Percentiles rank a stretch among this genome's conserved stretches.
Evolutionary conservation across 2,888 invertebrate species (phyloP).

Genomic region (Clepsis dumicolana): DNA sequence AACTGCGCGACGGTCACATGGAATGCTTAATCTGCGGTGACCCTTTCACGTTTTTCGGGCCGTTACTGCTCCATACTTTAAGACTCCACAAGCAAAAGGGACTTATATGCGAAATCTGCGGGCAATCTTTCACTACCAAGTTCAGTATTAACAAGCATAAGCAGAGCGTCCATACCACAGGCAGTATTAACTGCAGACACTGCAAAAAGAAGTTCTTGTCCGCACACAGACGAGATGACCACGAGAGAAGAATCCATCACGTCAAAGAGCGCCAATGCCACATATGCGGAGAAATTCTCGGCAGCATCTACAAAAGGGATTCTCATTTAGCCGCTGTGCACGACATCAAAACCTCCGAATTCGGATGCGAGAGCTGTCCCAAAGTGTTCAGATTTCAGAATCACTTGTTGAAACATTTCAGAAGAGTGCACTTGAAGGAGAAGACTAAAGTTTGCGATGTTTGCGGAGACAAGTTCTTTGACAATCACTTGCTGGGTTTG

Average conservation of each 20-base stretch:
- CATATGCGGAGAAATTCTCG: slow-evolving; percentile 36
- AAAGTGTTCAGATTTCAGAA: slow-evolving; percentile 45
- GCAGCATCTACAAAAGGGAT: slow-evolving; percentile 28
- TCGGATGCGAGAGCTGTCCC: slow-evolving; percentile 46
- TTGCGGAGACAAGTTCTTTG: slow-evolving; percentile 42
- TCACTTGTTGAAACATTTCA: slow-evolving; percentile 45
- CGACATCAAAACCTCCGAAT: slow-evolving; percentile 22
- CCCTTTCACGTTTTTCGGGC: slow-evolving; percentile 33
- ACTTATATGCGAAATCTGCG: slow-evolving; percentile 31
- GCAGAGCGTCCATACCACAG: slow-evolving; percentile 31
- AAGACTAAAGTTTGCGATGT: slow-evolving; percentile 45
- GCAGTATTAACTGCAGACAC: slow-evolving; percentile 23
- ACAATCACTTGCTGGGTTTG: slow-evolving; percentile 53
- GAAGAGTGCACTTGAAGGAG: slow-evolving; percentile 44
- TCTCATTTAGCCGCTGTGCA: slow-evolving; percentile 34
- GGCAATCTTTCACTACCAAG: slow-evolving; percentile 18
- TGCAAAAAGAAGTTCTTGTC: slow-evolving; percentile 25
- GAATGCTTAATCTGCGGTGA: slow-evolving; percentile 40
- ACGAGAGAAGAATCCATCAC: slow-evolving; percentile 36
- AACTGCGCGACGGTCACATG: slow-evolving; percentile 32
- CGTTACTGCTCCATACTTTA: slow-evolving; percentile 37
- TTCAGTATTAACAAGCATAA: slow-evolving; percentile 8
- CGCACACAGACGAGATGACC: slow-evolving; percentile 28
- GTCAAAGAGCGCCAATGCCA: slow-evolving; percentile 33
- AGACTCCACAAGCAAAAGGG: slow-evolving; percentile 35